Percentiles rank a stretch among this genome's conserved stretches.
Conservation (phyloP, 2,888 invertebrate species). For the Byasa hedistus region DNA sequence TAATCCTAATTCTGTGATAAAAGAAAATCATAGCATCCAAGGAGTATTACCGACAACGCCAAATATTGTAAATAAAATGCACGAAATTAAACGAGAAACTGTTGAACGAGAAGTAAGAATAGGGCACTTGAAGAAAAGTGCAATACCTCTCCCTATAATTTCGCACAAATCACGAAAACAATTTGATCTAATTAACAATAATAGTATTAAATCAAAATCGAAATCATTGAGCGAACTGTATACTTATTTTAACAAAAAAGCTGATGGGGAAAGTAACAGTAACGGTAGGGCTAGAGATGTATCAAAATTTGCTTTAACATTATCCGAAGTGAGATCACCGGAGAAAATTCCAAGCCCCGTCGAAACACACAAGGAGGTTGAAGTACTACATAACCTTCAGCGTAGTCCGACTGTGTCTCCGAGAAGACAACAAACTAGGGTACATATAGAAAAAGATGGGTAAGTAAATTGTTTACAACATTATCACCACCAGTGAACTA, state of each 20-base stretch:
- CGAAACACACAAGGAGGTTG: conserved; percentile 82
- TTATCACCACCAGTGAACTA: too few relatives aligned
- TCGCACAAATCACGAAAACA: conserved; percentile 50
- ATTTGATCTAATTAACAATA: conserved; percentile 46
- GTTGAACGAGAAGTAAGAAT: conserved; percentile 47
- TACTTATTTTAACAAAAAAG: conserved; percentile 71
- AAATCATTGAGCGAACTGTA: conserved; percentile 74
- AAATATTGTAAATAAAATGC: conserved; percentile 53
- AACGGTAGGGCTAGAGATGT: conserved; percentile 46
- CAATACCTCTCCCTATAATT: conserved; percentile 69
- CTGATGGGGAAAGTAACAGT: conserved; percentile 43
- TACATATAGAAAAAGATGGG: conserved; percentile 71
- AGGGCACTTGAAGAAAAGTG: conserved; percentile 56
- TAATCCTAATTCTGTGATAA: conserved; percentile 39
- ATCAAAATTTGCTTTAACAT: conserved; percentile 60
- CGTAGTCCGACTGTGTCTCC: conserved; percentile 81
- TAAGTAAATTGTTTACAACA: conserved; percentile 41
- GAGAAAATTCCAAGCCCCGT: conserved; percentile 74
- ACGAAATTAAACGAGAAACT: conserved; percentile 60
- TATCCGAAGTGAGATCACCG: conserved; percentile 61
- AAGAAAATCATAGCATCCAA: conserved; percentile 34
- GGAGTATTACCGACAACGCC: conserved; percentile 45
- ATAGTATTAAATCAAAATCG: conserved; percentile 66
- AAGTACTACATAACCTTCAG: conserved; percentile 84
- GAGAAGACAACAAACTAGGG: conserved; percentile 63